Conservation (phyloP, 2,113 vertebrate species). For the Hemiprocne comata region DNA sequence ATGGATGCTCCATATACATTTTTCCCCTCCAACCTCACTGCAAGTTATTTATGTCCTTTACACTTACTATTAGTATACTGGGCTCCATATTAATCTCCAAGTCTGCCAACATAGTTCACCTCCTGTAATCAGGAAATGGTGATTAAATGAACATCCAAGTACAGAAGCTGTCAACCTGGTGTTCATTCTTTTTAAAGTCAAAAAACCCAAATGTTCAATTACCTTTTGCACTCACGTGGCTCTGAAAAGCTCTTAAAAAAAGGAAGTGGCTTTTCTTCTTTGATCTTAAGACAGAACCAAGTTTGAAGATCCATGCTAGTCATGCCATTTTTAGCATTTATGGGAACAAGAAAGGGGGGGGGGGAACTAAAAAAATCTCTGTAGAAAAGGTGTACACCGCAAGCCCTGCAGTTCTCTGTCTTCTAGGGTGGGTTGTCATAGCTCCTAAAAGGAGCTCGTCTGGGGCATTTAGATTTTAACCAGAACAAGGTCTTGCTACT, state of each 20-base stretch:
- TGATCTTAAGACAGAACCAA: background rate
- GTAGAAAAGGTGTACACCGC: background rate
- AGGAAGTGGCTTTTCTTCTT: background rate
- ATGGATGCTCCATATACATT: constrained; percentile 12
- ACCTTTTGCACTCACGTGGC: background rate
- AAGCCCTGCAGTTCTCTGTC: background rate
- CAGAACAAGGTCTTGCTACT: background rate
- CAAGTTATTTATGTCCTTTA: constrained; percentile 46
- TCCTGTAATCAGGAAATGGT: constrained; percentile 60
- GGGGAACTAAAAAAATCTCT: background rate
- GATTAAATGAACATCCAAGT: constrained; percentile 69
- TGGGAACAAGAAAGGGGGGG: background rate
- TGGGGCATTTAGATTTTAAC: background rate
- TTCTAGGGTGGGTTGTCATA: background rate
- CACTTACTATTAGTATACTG: constrained; percentile 14
- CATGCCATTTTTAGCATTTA: background rate
- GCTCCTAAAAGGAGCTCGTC: background rate
- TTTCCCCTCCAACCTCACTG: constrained; percentile 53
- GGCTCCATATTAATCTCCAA: constrained; percentile 48
- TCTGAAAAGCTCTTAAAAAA: background rate
- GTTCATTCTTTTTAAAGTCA: constrained; percentile 36
- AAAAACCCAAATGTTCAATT: background rate
- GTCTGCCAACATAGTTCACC: constrained; percentile 60
- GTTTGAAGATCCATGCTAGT: background rate
- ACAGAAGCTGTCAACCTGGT: constrained; percentile 62